Evolutionary conservation across 2,888 invertebrate genomes (phyloP).

Genomic region (Drosophila meridiana): DNA sequence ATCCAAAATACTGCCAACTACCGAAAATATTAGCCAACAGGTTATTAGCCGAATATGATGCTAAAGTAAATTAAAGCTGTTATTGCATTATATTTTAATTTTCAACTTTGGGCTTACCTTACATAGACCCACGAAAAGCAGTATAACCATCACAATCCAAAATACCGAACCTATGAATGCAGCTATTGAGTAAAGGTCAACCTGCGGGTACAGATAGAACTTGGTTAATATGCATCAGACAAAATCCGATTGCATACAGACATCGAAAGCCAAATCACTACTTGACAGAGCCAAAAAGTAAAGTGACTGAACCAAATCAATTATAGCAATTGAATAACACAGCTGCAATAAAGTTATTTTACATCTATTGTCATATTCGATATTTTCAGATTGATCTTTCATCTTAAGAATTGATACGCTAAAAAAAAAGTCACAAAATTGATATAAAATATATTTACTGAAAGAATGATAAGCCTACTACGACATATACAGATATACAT

Average conservation of each 20-base stretch:
- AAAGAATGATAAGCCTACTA: slow-evolving; percentile 24
- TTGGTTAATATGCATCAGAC: background rate
- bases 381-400: background rate
- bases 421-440: background rate
- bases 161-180: slow-evolving; percentile 33
- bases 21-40: slow-evolving; percentile 45
- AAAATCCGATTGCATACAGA: slow-evolving; percentile 8
- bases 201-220: slow-evolving; percentile 15
- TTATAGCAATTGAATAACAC: slow-evolving; percentile 36
- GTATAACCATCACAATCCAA: slow-evolving; percentile 41
- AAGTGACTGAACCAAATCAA: slow-evolving; percentile 52
- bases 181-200: slow-evolving; percentile 15
- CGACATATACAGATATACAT: background rate
- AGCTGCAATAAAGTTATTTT: slow-evolving; percentile 13
- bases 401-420: background rate
- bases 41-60: background rate
- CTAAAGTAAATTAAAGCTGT: slow-evolving; percentile 5
- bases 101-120: slow-evolving; percentile 31
- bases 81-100: background rate
- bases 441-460: slow-evolving; percentile 39
- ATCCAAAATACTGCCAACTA: slow-evolving; percentile 35
- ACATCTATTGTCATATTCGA: background rate
- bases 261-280: slow-evolving; percentile 6
- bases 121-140: slow-evolving; percentile 48
- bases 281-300: slow-evolving; percentile 38